Percentiles rank a stretch among this genome's conserved stretches.
These are phyloP conservation scores for Pseudolycoriella hygida DNA, from an alignment of 2,888 invertebrate genomes.

Conservation along the genomic window DNA sequence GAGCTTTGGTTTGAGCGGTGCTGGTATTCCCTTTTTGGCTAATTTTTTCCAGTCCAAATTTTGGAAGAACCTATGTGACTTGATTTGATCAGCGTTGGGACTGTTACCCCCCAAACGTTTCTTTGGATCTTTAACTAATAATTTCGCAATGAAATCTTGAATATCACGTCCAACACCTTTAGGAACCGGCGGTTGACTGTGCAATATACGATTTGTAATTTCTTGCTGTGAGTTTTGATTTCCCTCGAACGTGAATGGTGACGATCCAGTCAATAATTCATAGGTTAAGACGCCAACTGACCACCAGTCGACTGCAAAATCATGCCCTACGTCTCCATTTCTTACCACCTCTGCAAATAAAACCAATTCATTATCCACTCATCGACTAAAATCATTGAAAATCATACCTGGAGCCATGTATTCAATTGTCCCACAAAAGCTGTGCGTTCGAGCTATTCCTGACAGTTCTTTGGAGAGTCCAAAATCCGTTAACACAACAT, in stretches of 20 bases:
- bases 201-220: slow-evolving; percentile 80
- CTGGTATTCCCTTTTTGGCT: slow-evolving; percentile 54
- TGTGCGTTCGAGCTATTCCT: slow-evolving; percentile 66
- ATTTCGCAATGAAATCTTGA: slow-evolving; percentile 56
- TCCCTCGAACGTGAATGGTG: slow-evolving; percentile 92
- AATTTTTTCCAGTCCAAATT: slow-evolving; percentile 70
- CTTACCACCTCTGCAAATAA: slow-evolving; percentile 40
- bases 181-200: slow-evolving; percentile 80
- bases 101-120: slow-evolving; percentile 58
- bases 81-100: slow-evolving; percentile 66
- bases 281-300: slow-evolving; percentile 92
- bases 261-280: slow-evolving; percentile 89
- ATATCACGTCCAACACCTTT: slow-evolving; percentile 51
- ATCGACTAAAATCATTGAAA: background rate
- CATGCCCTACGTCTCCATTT: slow-evolving; percentile 79
- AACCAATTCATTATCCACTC: background rate
- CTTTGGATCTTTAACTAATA: slow-evolving; percentile 80
- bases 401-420: slow-evolving; percentile 78
- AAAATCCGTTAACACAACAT: slow-evolving; percentile 93
- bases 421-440: slow-evolving; percentile 96
- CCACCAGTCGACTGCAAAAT: slow-evolving; percentile 99
- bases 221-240: slow-evolving; percentile 87
- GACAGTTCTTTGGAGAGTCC: slow-evolving; percentile 84
- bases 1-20: slow-evolving; percentile 84
- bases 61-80: slow-evolving; percentile 74